Conservation (phyloP, 2,113 vertebrate genomes). For the Rhabdomys dilectus region DNA sequence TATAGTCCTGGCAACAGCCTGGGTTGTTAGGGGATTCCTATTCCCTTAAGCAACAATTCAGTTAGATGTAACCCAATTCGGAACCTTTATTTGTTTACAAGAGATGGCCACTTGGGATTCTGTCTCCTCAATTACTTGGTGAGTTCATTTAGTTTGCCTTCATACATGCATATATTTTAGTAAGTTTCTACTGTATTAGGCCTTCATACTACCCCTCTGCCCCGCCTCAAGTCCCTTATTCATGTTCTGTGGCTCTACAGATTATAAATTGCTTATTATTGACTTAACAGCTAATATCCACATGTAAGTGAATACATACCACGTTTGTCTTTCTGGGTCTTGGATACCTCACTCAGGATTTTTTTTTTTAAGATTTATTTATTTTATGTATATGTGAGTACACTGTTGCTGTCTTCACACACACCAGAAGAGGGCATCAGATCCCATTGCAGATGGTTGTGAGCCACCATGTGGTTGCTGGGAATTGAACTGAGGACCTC, state of each 20-base stretch:
- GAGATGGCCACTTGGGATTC: not conserved
- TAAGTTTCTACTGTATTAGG: not conserved
- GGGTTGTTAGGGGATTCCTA: not conserved
- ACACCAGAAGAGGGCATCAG: too few species aligned
- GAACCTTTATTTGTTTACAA: not conserved
- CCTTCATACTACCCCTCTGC: not conserved
- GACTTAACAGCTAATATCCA: not conserved
- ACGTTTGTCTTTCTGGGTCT: not conserved
- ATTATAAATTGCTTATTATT: not conserved
- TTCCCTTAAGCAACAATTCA: not conserved
- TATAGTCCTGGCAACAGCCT: not conserved
- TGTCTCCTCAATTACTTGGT: not conserved
- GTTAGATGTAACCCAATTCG: not conserved
- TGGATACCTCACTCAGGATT: not conserved
- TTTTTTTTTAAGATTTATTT: too few species aligned
- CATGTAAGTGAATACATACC: not conserved
- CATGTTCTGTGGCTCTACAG: not conserved
- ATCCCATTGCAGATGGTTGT: too few species aligned
- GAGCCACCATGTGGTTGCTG: too few species aligned
- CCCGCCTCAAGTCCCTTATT: not conserved
- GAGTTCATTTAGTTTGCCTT: not conserved
- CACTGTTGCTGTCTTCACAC: too few species aligned
- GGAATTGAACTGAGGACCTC: too few species aligned
- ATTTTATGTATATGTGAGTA: too few species aligned
- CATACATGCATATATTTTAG: not conserved